Conservation (phyloP, 2,888 invertebrate species). For the Polyommatus icarus region DNA sequence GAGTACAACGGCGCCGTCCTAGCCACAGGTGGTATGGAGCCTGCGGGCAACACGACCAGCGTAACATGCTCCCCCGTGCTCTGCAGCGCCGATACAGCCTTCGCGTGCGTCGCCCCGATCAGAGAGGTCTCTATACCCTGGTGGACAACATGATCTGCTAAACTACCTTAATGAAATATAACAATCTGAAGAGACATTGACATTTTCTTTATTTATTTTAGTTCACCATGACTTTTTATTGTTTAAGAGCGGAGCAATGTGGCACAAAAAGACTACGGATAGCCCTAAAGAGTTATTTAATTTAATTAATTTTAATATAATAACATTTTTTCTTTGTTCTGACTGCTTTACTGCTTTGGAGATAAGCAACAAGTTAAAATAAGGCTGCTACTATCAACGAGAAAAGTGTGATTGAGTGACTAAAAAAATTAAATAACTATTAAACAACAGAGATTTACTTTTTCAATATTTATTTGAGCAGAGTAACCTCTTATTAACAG, state of each 20-base stretch:
- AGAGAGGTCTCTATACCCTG: slow-evolving; percentile 75
- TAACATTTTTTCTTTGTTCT: too few relatives aligned
- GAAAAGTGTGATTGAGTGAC: too few relatives aligned
- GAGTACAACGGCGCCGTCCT: slow-evolving; percentile 69
- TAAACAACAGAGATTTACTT: neutral
- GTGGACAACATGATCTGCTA: slow-evolving; percentile 22
- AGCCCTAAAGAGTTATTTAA: too few relatives aligned
- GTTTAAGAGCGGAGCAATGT: too few relatives aligned
- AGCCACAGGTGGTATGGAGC: slow-evolving; percentile 66
- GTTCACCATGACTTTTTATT: neutral
- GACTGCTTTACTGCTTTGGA: too few relatives aligned
- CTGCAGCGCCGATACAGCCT: slow-evolving; percentile 70
- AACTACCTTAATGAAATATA: neutral
- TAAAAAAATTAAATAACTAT: too few relatives aligned
- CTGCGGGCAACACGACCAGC: slow-evolving; percentile 69
- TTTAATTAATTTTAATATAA: too few relatives aligned
- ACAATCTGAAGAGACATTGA: neutral
- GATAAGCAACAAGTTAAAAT: too few relatives aligned
- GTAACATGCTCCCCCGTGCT: slow-evolving; percentile 75
- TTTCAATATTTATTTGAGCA: too few relatives aligned
- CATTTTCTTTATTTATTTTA: neutral
- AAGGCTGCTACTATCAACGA: too few relatives aligned
- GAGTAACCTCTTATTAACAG: too few relatives aligned
- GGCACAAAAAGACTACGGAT: too few relatives aligned
- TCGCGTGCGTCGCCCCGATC: slow-evolving; percentile 73